Evolutionary conservation across 37 sponge, comb jelly and placozoan species (phyloP).

Genomic region (Amphimedon queenslandica): DNA sequence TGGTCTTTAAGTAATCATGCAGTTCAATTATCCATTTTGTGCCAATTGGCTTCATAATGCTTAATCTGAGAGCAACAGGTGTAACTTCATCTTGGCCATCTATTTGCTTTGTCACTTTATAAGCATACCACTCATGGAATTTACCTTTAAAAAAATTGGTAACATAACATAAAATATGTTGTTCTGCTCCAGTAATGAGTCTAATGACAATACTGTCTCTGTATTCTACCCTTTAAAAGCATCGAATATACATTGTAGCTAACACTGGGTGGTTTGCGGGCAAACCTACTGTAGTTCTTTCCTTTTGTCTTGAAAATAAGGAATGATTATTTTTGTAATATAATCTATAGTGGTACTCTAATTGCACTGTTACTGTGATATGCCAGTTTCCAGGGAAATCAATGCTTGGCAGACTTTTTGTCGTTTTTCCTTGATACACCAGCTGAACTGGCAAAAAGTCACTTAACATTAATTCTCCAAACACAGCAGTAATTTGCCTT

Average conservation of each 20-base stretch:
- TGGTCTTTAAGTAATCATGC: slow-evolving; percentile 27
- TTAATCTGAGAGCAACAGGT: slow-evolving; percentile 18
- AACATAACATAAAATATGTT: too few species aligned
- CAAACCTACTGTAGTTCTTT: too few species aligned
- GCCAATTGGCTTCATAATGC: slow-evolving; percentile 40
- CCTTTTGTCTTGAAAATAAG: slow-evolving; percentile 1
- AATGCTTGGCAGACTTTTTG: slow-evolving; percentile 7
- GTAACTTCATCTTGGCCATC: neutral
- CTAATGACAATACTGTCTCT: too few species aligned
- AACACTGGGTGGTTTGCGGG: too few species aligned
- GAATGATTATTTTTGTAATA: slow-evolving; percentile 4
- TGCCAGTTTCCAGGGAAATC: slow-evolving; percentile 28
- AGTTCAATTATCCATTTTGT: slow-evolving; percentile 48
- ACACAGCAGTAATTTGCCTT: too few species aligned
- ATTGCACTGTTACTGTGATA: slow-evolving; percentile 14
- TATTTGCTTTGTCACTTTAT: slow-evolving; percentile 28
- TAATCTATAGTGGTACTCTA: slow-evolving; percentile 11
- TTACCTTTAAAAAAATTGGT: slow-evolving; percentile 19
- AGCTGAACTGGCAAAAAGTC: slow-evolving; percentile 30
- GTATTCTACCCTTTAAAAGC: too few species aligned
- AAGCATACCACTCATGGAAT: slow-evolving; percentile 44
- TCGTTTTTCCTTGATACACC: slow-evolving; percentile 23
- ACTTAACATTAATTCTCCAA: too few species aligned
- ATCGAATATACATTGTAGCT: too few species aligned
- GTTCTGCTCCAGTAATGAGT: too few species aligned